Base-by-base conservation (phyloP, 1,140 invertebrate species). In the Chironomus tepperi region DNA sequence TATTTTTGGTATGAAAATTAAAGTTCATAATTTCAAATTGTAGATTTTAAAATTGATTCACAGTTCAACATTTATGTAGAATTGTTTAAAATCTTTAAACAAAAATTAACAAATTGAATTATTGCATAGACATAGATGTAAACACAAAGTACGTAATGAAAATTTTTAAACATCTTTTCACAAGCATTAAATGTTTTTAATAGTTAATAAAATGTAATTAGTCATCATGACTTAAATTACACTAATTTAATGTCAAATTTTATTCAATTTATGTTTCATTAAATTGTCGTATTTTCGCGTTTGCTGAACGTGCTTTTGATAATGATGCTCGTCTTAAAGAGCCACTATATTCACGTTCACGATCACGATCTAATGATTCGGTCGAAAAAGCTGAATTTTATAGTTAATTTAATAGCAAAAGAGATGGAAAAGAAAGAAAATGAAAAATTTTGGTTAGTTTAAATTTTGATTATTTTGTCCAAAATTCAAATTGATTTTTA, bases 361-460 rank as follows among this genome's bases (percentile, higher is more conserved):
- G 81, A 75, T 82, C 81, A 77, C 82, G 80, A 78, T 82, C 81
- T 80, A 82, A 79, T 81, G 81, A 82, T 81, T 82, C 81, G 78
- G 81, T 80, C 80, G 81, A 82, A 78, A 82, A 82, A 78, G 81
- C 81, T 82, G 77, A 76, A n/a, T n/a, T 78, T 76, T 70, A 9
- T 5, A n/a, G 24, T 34, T 3, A 67, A 43, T 73, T 79, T 77
- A 75, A 77, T 79, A 75, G 75, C 77, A 75, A 77, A 73, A 73
- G 43, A 73, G 24, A 73, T 3, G 8, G 34, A n/a, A 34, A 73
- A 42, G 12, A 24, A 24, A 73, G 34, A 73, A 34, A 34, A 24
- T 8, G 24, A 73, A 42, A 73, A 34, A 6, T 15, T 42, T 24
- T 42, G 12, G 9, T 16, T 34, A 42, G 8, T 73, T 12, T 10